Evolutionary conservation across 2,113 vertebrate species (phyloP), one percentile per base, ranked within the genome.

Genomic region (Falco punctatus): DNA sequence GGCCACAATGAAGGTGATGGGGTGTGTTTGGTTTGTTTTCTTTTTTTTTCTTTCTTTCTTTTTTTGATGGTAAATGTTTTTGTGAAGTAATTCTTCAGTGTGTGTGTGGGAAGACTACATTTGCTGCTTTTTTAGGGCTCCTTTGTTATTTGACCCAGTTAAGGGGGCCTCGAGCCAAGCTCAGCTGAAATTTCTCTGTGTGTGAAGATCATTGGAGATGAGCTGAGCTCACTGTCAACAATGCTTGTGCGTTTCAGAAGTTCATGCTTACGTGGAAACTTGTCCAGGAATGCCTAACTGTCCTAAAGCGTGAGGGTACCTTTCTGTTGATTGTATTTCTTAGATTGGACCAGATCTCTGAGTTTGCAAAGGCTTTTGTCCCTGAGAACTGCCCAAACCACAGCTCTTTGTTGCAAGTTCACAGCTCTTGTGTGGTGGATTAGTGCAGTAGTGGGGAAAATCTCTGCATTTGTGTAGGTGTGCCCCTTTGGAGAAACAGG

Each of bases 81-180:
- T 71, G 27, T 72, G 27, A 46, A 79, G 14, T 62, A 49, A 15
- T 54, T 74, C 2, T 74, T n/a, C 10, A 10, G 5, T 21, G 5
- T 11, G 10, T 38, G 38, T 38, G 7, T 2, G 9, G 19, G 10
- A 30, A 30, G 4, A 44, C 28, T 10, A 13, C 1, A 2, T 59
- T 35, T 87, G 15, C 44, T 90, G 11, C 23, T 75, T 87, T 4
- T 81, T 80, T 55, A 14, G 15, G 4, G 10, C 65, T 79, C 7
- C 52, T 86, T 40, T 66, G 35, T 85, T 46, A 27, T 65, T 67
- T 81, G 70, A 51, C 33, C 5, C 11, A 52, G 1, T 72, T 62
- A 67, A 72, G 28, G 52, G 35, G 86, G 62, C 40, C 28, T 48
- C 59, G 32, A 89, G 35, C 28, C 32, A 75, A 11, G 57, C 33